Evolutionary conservation across 2,888 invertebrate genomes (phyloP).

Genomic region (Caenorhabditis wallacei): DNA sequence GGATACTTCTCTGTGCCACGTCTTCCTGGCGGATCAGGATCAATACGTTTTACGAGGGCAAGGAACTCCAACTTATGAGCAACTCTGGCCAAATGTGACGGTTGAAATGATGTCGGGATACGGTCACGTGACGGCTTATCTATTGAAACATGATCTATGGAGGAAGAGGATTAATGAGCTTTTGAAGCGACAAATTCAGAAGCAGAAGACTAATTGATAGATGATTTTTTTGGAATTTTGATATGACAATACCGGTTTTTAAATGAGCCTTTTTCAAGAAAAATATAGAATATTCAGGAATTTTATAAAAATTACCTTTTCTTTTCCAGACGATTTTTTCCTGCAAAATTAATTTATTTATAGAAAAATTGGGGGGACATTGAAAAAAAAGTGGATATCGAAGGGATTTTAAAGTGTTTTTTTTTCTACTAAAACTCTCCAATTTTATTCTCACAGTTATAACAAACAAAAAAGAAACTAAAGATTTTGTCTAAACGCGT

Average conservation of each 20-base stretch:
- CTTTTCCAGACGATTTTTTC: too few species aligned
- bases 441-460: conserved; percentile 62
- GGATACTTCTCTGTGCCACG: conserved; percentile 93
- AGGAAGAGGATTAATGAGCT: conserved; percentile 65
- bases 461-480: conserved; percentile 58
- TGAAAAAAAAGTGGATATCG: neutral
- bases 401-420: too few species aligned
- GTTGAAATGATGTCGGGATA: conserved; percentile 73
- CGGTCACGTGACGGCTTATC: conserved; percentile 77
- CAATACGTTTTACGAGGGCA: conserved; percentile 72
- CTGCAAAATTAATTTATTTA: too few species aligned
- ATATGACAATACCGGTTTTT: conserved; percentile 16
- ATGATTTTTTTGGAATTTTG: neutral
- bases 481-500: conserved; percentile 35
- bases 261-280: conserved; percentile 25
- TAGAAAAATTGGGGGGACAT: neutral
- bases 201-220: neutral
- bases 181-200: conserved; percentile 22
- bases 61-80: conserved; percentile 65
- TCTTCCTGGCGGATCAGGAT: conserved; percentile 86
- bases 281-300: too few species aligned
- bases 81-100: conserved; percentile 76
- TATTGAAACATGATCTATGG: conserved; percentile 69
- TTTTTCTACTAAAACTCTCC: conserved; percentile 60
- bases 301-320: too few species aligned